Evolutionary conservation across 1,140 invertebrate species (phyloP).

Genomic region (Stenopsyche tienmushanensis): DNA sequence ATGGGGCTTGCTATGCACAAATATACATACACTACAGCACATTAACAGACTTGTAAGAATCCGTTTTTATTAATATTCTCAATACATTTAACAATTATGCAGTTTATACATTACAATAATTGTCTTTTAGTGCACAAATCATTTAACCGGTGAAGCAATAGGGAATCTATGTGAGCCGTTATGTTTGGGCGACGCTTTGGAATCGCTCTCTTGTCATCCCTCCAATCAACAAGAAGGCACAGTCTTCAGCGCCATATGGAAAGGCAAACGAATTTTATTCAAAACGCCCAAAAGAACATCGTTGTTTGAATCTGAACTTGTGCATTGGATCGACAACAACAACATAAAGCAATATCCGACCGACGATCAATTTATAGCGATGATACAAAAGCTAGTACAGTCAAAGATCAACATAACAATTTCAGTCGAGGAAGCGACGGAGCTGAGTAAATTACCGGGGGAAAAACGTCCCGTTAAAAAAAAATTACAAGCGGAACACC

Average conservation of each 20-base stretch:
- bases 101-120: conserved; percentile 1
- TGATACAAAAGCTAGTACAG: conserved; percentile 55
- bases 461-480: conserved; percentile 46
- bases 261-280: conserved; percentile 56
- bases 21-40: conserved; percentile 57
- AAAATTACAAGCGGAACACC: background rate
- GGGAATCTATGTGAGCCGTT: conserved; percentile 61
- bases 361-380: conserved; percentile 56
- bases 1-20: conserved; percentile 61
- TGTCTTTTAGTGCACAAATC: conserved; percentile 57
- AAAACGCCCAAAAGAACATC: conserved; percentile 53
- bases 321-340: conserved; percentile 57
- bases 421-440: conserved; percentile 50
- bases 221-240: conserved; percentile 59
- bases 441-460: conserved; percentile 50
- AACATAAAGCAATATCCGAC: conserved; percentile 54
- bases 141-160: conserved; percentile 53
- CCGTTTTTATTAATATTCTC: no score
- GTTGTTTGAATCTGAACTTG: conserved; percentile 45
- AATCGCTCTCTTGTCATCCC: conserved; percentile 58
- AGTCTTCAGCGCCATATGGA: conserved; percentile 60
- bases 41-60: conserved; percentile 59
- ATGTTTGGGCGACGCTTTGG: conserved; percentile 55
- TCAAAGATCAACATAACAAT: conserved; percentile 58
- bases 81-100: background rate